Conservation (phyloP, 2,797 vertebrate species). For the Sebastes glaucus region DNA sequence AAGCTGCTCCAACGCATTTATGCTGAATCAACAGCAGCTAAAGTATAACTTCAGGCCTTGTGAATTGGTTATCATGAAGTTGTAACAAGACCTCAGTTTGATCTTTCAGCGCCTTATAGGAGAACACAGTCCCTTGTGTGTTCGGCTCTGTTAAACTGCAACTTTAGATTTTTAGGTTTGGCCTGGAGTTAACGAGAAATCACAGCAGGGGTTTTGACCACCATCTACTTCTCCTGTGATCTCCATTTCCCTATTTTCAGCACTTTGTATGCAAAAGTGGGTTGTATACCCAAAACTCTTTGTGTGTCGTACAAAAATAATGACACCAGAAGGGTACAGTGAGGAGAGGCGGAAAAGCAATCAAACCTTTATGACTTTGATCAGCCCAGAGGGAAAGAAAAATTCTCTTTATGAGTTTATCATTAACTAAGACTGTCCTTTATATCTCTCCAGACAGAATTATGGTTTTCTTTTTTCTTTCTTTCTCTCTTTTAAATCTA, state of each 20-base stretch:
- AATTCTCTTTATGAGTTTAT: constrained; percentile 28
- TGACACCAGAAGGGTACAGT: constrained; percentile 16
- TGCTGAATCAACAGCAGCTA: constrained; percentile 60
- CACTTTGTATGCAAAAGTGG: constrained; percentile 6
- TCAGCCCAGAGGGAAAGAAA: constrained; percentile 13
- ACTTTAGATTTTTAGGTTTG: constrained; percentile 45
- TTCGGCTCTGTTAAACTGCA: constrained; percentile 56
- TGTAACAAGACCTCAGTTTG: constrained; percentile 53
- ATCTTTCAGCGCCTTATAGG: constrained; percentile 32
- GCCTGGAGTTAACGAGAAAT: constrained; percentile 59
- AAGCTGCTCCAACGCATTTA: constrained; percentile 24
- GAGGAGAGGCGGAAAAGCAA: constrained; percentile 6
- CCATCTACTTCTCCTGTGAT: constrained; percentile 26
- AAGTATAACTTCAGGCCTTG: constrained; percentile 50
- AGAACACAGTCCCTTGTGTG: constrained; percentile 38
- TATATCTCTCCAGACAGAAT: constrained; percentile 20
- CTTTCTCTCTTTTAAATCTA: not conserved
- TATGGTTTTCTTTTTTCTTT: not conserved
- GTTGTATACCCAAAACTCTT: constrained; percentile 4
- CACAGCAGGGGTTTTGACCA: constrained; percentile 48
- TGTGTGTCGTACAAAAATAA: constrained; percentile 5
- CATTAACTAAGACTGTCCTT: constrained; percentile 16
- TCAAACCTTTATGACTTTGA: constrained; percentile 33
- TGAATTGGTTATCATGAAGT: constrained; percentile 55
- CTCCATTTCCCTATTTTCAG: constrained; percentile 24